Base-by-base conservation (phyloP, 2,113 vertebrate genomes). In the Cranoglanis bouderius region DNA sequence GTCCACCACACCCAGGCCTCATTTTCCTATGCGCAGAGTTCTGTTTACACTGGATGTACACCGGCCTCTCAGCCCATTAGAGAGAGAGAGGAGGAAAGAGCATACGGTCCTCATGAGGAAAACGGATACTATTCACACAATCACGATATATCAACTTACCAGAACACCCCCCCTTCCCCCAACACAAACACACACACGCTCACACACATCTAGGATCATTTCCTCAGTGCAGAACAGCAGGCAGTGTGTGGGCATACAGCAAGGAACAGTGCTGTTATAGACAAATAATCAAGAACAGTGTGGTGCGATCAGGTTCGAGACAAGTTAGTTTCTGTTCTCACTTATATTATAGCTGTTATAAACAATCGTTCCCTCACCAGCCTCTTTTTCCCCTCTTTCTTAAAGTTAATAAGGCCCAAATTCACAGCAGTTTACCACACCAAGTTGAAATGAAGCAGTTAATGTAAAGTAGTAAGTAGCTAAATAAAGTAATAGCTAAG, bases 1-100 rank as follows among this genome's bases (percentile, higher is more conserved):
- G 12, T 78, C 26, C 13, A n/a, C 46, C 84, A 63, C 80, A 77
- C 89, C 61, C 80, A 84, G 24, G 75, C 26, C n/a, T 40, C 43
- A 87, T n/a, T 67, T 26, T 35, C 59, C 35, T 32, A 80, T 49
- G 51, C 10, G 43, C 13, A 57, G 4, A 70, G 16, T 70, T 74
- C 40, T 85, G 59, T 40, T 83, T 82, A 43, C 35, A 83, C 61
- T 6, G 7, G 4, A 72, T 8, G 46, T 49, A 78, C 59, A 55
- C 61, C 55, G 78, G 14, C 35, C 43, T 46, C 51, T 81, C 19
- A 16, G 21, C 40, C 26, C 32, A 18, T 19, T 55, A 82, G 40
- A 82, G 2, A 70, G 65, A 32, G 38, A 21, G 55, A 49, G 29
- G 38, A 61, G 10, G 63, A 63, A 26, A 7, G 2, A 8, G 40